These are phyloP conservation scores for Ictalurus furcatus DNA, from an alignment of 2,113 vertebrate genomes.

Conservation along the genomic window DNA sequence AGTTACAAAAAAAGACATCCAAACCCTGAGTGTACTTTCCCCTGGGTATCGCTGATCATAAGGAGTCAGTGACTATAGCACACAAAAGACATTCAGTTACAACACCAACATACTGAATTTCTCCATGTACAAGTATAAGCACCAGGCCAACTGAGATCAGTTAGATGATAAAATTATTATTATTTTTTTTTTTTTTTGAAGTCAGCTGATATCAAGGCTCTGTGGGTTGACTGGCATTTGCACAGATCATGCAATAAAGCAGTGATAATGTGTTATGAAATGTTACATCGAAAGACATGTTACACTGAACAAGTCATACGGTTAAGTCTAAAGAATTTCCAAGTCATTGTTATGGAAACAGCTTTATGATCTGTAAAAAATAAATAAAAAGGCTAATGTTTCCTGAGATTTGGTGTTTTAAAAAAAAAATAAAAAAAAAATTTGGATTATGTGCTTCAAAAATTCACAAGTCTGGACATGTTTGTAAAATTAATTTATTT, in stretches of 20 bases:
- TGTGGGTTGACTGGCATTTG: neutral
- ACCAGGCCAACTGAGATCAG: neutral
- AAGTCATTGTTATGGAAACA: neutral
- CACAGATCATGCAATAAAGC: neutral
- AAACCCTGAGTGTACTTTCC: neutral
- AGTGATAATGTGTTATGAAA: neutral
- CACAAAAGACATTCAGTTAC: neutral
- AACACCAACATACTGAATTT: neutral
- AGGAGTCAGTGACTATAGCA: neutral
- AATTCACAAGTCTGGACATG: neutral
- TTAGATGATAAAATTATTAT: too few relatives aligned
- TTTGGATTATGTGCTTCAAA: neutral
- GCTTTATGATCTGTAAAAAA: neutral
- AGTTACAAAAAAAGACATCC: neutral
- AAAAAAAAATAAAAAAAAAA: too few relatives aligned
- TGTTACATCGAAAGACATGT: neutral
- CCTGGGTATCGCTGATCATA: neutral
- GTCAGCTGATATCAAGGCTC: neutral
- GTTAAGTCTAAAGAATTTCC: neutral
- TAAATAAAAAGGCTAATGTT: neutral
- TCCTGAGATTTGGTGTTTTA: neutral
- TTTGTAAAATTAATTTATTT: neutral
- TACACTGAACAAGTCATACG: neutral
- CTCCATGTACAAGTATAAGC: neutral
- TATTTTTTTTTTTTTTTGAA: too few relatives aligned